Percentiles rank a stretch among this genome's conserved stretches.
Conservation (phyloP, 2,797 vertebrate genomes). For the Limosa lapponica region DNA sequence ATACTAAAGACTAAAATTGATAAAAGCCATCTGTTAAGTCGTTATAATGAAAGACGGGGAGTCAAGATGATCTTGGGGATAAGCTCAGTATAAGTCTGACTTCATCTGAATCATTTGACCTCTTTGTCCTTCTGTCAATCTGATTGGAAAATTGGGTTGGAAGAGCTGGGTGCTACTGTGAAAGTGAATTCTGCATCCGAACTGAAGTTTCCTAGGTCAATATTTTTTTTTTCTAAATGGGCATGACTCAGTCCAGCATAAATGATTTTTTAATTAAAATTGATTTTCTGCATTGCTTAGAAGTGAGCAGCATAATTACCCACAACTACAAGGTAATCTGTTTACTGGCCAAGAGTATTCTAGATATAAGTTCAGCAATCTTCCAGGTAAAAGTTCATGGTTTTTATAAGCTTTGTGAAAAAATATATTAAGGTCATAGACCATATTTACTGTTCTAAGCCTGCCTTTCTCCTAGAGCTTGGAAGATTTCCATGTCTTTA, state of each 20-base stretch:
- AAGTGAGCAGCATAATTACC: conserved; percentile 62
- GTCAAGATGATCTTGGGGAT: conserved; percentile 45
- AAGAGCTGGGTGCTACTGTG: conserved; percentile 33
- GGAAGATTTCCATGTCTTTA: background rate
- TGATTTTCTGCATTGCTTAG: conserved; percentile 69
- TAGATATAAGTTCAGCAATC: background rate
- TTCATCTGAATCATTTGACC: background rate
- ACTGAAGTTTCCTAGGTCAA: conserved; percentile 60
- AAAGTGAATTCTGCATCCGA: conserved; percentile 49
- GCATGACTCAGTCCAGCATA: conserved; percentile 41
- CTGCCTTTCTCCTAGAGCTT: background rate
- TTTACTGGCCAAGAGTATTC: conserved; percentile 33
- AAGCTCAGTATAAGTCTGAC: conserved; percentile 23
- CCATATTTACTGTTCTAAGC: background rate
- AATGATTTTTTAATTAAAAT: conserved; percentile 76
- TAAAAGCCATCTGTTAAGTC: conserved; percentile 33
- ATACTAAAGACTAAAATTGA: background rate
- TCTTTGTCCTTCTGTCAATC: conserved; percentile 49
- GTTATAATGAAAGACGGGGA: background rate
- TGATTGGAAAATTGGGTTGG: conserved; percentile 57
- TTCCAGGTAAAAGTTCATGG: background rate
- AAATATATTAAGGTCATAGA: background rate
- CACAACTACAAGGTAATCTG: conserved; percentile 43
- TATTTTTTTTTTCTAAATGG: conserved; percentile 41
- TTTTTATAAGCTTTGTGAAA: background rate